These are phyloP conservation scores for Cynaeus angustus DNA, from an alignment of 2,888 invertebrate genomes.

Conservation along the genomic window DNA sequence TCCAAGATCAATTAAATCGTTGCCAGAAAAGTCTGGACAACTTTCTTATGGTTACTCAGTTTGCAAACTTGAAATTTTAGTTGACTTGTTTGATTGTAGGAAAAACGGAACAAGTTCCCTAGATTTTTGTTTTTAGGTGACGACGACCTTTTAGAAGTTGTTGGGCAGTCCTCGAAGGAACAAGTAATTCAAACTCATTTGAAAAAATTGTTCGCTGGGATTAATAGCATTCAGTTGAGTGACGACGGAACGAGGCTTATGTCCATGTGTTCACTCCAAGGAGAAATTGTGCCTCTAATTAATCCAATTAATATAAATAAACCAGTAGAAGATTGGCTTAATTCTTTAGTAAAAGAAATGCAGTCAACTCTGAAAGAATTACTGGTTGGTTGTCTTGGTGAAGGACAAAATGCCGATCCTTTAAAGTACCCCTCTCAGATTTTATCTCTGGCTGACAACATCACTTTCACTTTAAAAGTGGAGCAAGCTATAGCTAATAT, in stretches of 20 bases:
- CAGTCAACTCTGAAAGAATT: conserved; percentile 82
- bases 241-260: conserved; percentile 71
- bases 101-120: conserved; percentile 94
- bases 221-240: conserved; percentile 83
- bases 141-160: conserved; percentile 95
- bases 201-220: conserved; percentile 96
- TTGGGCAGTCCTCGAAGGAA: conserved; percentile 94
- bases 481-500: conserved; percentile 86
- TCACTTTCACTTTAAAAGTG: conserved; percentile 88
- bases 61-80: background rate
- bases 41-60: conserved; percentile 79
- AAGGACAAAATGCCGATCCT: conserved; percentile 76
- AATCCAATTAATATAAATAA: conserved; percentile 82
- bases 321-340: conserved; percentile 88
- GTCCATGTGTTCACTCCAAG: conserved; percentile 84
- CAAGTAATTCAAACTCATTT: conserved; percentile 94
- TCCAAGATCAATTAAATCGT: conserved; percentile 90
- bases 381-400: conserved; percentile 75
- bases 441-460: conserved; percentile 87
- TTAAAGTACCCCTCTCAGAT: conserved; percentile 84
- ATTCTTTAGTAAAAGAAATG: conserved; percentile 88
- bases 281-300: conserved; percentile 81
- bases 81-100: conserved; percentile 74
- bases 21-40: conserved; percentile 97
- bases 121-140: conserved; percentile 98